Percentiles rank a stretch among this genome's conserved stretches.
Evolutionary conservation across 2,888 invertebrate species (phyloP).

Genomic region (Rhagium mordax): DNA sequence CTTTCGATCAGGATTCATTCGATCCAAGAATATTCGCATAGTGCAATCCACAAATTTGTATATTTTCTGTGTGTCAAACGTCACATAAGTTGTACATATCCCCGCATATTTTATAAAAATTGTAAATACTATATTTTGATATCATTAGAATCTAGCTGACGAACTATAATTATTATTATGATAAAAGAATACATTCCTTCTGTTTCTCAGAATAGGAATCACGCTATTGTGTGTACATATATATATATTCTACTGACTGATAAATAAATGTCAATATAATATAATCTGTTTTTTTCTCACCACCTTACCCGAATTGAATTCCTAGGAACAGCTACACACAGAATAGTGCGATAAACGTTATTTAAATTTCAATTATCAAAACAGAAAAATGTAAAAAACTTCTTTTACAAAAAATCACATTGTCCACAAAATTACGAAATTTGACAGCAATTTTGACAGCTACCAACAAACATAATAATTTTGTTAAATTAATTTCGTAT

Average conservation of each 20-base stretch:
- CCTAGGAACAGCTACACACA: no score
- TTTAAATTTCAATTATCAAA: no score
- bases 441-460: no score
- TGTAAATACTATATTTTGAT: conserved; percentile 70
- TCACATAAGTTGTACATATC: conserved; percentile 67
- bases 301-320: neutral
- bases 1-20: neutral
- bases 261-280: conserved; percentile 58
- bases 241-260: conserved; percentile 62
- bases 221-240: conserved; percentile 51
- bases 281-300: neutral
- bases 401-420: no score
- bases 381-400: no score
- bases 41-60: conserved; percentile 2
- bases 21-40: neutral
- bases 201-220: conserved; percentile 26
- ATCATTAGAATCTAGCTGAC: conserved; percentile 57
- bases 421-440: no score
- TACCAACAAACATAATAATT: no score
- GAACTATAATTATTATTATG: conserved; percentile 53
- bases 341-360: no score
- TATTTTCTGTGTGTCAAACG: conserved; percentile 31
- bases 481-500: no score
- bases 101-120: conserved; percentile 68
- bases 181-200: conserved; percentile 21